Conservation (phyloP, 2,113 vertebrate genomes). For the Ahaetulla prasina region DNA sequence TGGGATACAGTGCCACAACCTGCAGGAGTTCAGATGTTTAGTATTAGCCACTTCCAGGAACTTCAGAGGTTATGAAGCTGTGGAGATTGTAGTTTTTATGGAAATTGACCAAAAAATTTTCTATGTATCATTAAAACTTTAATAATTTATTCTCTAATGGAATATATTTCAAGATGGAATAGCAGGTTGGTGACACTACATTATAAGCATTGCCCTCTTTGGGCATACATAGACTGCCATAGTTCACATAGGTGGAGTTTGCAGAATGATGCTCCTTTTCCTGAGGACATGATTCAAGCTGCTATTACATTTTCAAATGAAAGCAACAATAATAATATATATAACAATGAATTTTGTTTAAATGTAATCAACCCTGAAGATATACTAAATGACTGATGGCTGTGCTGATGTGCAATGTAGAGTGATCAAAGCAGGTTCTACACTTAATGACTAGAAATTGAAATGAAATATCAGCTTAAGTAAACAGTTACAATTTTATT, state of each 20-base stretch:
- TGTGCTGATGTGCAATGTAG: background rate
- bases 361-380: conserved; percentile 19
- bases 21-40: background rate
- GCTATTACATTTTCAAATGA: conserved; percentile 21
- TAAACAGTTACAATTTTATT: conserved; percentile 9
- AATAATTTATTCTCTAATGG: background rate
- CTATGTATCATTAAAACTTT: background rate
- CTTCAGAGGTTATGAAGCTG: background rate
- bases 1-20: background rate
- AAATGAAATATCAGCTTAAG: conserved; percentile 15
- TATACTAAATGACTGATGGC: conserved; percentile 3
- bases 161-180: background rate
- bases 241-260: background rate
- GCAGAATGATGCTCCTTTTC: background rate
- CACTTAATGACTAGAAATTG: conserved; percentile 11
- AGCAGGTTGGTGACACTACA: background rate
- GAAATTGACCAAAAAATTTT: background rate
- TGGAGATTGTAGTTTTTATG: background rate
- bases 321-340: background rate
- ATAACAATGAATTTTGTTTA: conserved; percentile 19
- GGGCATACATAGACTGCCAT: background rate
- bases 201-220: background rate
- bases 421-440: conserved; percentile 6
- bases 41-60: background rate
- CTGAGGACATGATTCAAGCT: background rate